These are phyloP conservation scores for Manis pentadactyla DNA, from an alignment of 2,797 vertebrate genomes.

Conservation along the genomic window DNA sequence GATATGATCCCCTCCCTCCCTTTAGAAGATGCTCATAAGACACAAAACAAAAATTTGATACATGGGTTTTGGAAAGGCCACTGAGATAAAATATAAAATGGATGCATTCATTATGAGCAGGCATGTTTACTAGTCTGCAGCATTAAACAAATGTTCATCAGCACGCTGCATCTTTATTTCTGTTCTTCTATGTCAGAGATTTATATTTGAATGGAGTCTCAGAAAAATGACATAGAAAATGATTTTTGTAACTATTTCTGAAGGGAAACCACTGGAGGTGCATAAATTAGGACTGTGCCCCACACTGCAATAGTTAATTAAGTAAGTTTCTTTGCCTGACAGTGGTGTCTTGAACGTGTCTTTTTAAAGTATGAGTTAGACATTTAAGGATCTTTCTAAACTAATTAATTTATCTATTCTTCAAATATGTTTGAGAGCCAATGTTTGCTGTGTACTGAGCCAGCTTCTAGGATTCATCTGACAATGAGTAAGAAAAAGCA, in stretches of 20 bases:
- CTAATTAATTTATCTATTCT: conserved; percentile 34
- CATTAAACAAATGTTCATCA: conserved; percentile 38
- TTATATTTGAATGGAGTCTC: conserved; percentile 43
- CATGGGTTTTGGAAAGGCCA: conserved; percentile 34
- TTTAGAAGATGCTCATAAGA: neutral
- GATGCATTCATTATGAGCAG: conserved; percentile 30
- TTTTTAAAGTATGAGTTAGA: conserved; percentile 16
- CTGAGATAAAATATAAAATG: conserved; percentile 9
- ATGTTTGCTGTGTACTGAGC: neutral
- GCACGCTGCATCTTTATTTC: neutral
- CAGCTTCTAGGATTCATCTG: neutral
- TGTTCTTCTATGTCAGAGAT: conserved; percentile 50
- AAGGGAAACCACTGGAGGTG: neutral
- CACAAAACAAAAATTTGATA: neutral
- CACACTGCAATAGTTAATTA: conserved; percentile 36
- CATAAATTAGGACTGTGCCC: neutral
- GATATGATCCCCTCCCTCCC: neutral
- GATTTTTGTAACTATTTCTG: conserved; percentile 25
- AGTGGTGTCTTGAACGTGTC: too few relatives aligned
- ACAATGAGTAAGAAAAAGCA: neutral
- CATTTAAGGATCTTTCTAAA: neutral
- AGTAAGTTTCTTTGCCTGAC: conserved; percentile 13
- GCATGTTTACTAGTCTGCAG: conserved; percentile 11
- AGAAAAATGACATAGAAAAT: conserved; percentile 61
- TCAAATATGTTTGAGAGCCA: neutral